Conservation (phyloP, 2,797 vertebrate species). For the Tangara arthus region DNA sequence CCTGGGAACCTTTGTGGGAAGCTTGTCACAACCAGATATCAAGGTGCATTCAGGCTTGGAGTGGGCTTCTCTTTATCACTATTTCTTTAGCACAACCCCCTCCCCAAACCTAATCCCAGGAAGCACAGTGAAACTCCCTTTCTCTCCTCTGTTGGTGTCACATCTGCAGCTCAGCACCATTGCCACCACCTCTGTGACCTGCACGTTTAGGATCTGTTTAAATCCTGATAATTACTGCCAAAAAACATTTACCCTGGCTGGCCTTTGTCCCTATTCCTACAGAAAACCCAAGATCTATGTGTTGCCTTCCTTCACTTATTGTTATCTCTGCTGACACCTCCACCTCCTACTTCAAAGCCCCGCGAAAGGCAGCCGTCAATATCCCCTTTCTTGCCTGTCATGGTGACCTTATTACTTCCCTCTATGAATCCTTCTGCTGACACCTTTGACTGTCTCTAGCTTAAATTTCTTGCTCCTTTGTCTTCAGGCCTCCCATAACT, state of each 20-base stretch:
- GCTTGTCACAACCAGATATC: neutral
- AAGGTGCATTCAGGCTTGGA: neutral
- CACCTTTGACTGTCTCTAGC: neutral
- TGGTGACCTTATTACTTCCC: constrained; percentile 25
- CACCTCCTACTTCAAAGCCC: neutral
- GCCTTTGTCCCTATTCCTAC: neutral
- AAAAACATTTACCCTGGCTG: neutral
- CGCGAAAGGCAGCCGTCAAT: neutral
- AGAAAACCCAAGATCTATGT: neutral
- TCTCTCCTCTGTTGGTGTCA: neutral
- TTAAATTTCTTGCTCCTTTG: constrained; percentile 27
- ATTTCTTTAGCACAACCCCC: neutral
- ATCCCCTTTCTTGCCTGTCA: neutral
- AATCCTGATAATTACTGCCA: neutral
- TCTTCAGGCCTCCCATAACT: constrained; percentile 16
- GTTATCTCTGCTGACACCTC: constrained; percentile 3
- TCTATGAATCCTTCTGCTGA: neutral
- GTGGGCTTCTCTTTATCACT: neutral
- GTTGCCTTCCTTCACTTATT: neutral
- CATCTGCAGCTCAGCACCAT: neutral
- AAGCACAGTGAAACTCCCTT: neutral
- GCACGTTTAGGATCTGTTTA: neutral
- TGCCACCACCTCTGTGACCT: neutral
- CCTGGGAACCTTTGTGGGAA: neutral
- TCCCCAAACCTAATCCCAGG: neutral